phyloP scores from a whole-genome alignment of 2,888 invertebrate species.

The Argyresthia goedartella region DNA sequence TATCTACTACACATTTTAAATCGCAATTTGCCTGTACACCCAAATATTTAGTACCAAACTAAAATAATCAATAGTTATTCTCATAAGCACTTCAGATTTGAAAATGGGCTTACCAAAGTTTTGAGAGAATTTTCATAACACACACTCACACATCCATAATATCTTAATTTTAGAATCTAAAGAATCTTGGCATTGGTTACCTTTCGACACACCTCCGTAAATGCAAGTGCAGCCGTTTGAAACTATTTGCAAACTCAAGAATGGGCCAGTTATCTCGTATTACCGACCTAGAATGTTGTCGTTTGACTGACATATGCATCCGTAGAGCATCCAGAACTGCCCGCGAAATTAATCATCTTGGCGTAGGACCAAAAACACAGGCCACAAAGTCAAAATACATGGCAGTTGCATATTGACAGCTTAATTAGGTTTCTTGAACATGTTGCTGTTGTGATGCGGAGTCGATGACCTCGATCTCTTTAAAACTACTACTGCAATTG shows the following conservation, averaged over 20 bases:
- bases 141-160: too few relatives aligned
- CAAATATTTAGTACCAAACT: too few relatives aligned
- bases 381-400: too few relatives aligned
- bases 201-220: background rate
- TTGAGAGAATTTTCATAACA: too few relatives aligned
- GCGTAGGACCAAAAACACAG: slow-evolving; percentile 30
- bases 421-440: background rate
- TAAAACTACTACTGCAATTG: too few relatives aligned
- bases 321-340: slow-evolving; percentile 20
- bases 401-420: background rate
- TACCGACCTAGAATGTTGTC: background rate
- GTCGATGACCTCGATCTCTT: too few relatives aligned
- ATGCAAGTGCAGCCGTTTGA: background rate
- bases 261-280: background rate
- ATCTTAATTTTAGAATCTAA: background rate
- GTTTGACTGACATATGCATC: slow-evolving; percentile 5
- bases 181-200: background rate
- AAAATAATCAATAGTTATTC: too few relatives aligned
- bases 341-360: slow-evolving; percentile 40
- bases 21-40: too few relatives aligned
- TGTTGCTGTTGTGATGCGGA: too few relatives aligned
- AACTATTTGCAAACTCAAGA: background rate
- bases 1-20: too few relatives aligned
- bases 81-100: too few relatives aligned
- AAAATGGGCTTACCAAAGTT: too few relatives aligned